Conservation (phyloP, 2,888 invertebrate genomes). For the Drosophila bunnanda region DNA sequence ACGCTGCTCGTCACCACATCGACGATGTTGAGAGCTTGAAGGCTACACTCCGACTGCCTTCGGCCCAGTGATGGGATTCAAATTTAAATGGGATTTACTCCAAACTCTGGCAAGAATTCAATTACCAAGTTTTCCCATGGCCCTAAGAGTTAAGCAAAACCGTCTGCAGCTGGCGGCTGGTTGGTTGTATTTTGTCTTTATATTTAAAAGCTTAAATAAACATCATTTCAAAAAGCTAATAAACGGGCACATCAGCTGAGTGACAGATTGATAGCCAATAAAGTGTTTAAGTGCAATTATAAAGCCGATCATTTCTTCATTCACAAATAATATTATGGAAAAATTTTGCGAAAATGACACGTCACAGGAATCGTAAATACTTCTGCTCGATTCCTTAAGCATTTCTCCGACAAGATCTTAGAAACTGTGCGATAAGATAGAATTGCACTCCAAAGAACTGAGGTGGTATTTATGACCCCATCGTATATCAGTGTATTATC, state of each 20-base stretch:
- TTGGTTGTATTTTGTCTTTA: not conserved
- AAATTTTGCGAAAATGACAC: constrained; percentile 2
- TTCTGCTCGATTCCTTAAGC: not conserved
- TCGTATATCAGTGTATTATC: constrained; percentile 11
- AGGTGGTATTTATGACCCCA: constrained; percentile 6
- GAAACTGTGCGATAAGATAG: constrained; percentile 28
- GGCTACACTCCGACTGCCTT: constrained; percentile 50
- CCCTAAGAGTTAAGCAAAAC: not conserved
- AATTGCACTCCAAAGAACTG: constrained; percentile 11
- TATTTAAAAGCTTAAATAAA: not conserved
- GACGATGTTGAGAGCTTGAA: constrained; percentile 62
- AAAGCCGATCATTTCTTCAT: not conserved
- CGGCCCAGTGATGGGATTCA: constrained; percentile 15
- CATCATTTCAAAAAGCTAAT: not conserved
- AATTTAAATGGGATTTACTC: constrained; percentile 38
- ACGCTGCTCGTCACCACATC: constrained; percentile 15
- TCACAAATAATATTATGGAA: not conserved
- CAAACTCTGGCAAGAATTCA: constrained; percentile 10
- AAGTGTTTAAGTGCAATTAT: not conserved
- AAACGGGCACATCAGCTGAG: not conserved
- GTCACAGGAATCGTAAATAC: constrained; percentile 10
- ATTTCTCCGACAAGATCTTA: constrained; percentile 11
- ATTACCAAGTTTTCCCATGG: constrained; percentile 6
- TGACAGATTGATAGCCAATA: constrained; percentile 5
- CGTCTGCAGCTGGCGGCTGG: too few species aligned